Conservation (phyloP, 1,140 invertebrate genomes). For the Microplitis demolitor region DNA sequence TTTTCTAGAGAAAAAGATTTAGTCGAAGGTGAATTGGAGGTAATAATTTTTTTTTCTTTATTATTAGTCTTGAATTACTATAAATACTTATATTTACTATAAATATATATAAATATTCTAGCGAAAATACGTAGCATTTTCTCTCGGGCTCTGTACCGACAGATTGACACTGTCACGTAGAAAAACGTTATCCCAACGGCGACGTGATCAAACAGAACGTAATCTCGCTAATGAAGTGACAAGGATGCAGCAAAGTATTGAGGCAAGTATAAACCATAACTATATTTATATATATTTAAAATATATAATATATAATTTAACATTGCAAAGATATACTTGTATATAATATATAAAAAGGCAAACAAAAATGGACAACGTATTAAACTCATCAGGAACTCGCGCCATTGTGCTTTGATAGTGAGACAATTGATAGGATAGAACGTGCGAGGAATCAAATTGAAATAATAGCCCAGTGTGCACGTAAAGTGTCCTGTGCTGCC, state of each 20-base stretch:
- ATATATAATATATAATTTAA: not conserved
- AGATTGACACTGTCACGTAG: conserved; percentile 50
- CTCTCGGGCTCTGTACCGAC: conserved; percentile 51
- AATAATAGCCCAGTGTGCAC: conserved; percentile 52
- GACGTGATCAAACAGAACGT: conserved; percentile 53
- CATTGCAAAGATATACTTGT: not conserved
- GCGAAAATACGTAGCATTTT: conserved; percentile 52
- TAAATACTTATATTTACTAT: not conserved
- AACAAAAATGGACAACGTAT: conserved; percentile 18
- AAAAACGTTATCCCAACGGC: conserved; percentile 44
- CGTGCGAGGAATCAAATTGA: conserved; percentile 49
- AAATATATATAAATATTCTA: conserved; percentile 9
- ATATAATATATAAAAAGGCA: not conserved
- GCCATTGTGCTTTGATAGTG: conserved; percentile 53
- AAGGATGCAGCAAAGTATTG: conserved; percentile 51
- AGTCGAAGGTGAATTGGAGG: conserved; percentile 48
- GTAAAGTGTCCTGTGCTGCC: conserved; percentile 51
- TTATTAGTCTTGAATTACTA: not conserved
- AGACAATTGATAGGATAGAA: conserved; percentile 55
- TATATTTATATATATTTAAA: not conserved
- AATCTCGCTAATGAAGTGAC: conserved; percentile 48
- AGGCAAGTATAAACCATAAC: conserved; percentile 40
- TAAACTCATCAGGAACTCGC: conserved; percentile 47
- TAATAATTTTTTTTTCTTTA: conserved; percentile 31
- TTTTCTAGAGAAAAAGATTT: conserved; percentile 39